Percentiles rank a stretch among this genome's conserved stretches.
phyloP scores from a whole-genome alignment of 2,888 invertebrate genomes.

The Agrotis puta region DNA sequence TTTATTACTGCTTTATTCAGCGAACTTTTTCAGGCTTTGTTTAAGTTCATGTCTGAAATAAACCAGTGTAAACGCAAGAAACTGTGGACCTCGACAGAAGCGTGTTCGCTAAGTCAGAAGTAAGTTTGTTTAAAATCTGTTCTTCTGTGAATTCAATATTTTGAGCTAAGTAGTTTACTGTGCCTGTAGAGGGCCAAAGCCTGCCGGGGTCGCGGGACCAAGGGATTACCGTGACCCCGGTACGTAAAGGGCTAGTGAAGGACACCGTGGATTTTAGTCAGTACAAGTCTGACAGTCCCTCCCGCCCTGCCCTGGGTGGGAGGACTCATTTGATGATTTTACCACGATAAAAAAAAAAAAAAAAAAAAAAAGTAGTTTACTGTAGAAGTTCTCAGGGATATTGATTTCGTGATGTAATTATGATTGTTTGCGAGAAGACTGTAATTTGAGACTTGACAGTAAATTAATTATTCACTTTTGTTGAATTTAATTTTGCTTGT shows the following conservation, averaged over 20 bases:
- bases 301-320: too few species aligned
- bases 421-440: neutral
- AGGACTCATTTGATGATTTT: too few species aligned
- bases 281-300: too few species aligned
- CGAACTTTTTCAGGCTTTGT: slow-evolving; percentile 35
- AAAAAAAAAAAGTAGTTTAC: slow-evolving; percentile 16
- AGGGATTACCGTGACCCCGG: too few species aligned
- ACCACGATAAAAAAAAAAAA: too few species aligned
- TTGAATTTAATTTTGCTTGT: neutral
- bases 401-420: slow-evolving; percentile 29
- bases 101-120: slow-evolving; percentile 9
- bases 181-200: too few species aligned
- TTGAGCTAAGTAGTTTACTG: slow-evolving; percentile 22
- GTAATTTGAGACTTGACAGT: slow-evolving; percentile 1
- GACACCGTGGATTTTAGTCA: too few species aligned
- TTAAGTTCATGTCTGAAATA: slow-evolving; percentile 17
- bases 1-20: slow-evolving; percentile 49
- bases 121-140: slow-evolving; percentile 37
- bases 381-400: neutral
- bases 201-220: too few species aligned
- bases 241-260: too few species aligned
- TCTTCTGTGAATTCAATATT: slow-evolving; percentile 16
- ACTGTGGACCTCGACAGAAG: slow-evolving; percentile 1
- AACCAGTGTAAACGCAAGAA: slow-evolving; percentile 24
- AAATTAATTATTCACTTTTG: slow-evolving; percentile 4